phyloP scores from a whole-genome alignment of 2,113 vertebrate species.

The Etia nguti region DNA sequence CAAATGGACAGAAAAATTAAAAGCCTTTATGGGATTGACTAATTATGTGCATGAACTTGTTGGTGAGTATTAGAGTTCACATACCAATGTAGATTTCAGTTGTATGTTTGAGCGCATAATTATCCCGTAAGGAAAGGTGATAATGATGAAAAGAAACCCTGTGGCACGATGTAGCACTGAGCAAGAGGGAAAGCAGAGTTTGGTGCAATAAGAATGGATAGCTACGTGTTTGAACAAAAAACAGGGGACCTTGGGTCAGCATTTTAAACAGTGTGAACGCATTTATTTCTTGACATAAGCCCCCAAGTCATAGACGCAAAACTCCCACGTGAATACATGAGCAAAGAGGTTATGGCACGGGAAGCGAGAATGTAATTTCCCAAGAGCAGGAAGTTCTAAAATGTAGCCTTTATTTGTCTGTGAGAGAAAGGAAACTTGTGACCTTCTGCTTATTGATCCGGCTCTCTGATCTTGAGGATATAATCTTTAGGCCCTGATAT shows the following conservation, averaged over 20 bases:
- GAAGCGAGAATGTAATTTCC: slow-evolving; percentile 15
- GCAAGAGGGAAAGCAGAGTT: background rate
- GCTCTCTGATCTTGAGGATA: background rate
- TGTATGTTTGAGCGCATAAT: background rate
- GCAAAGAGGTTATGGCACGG: background rate
- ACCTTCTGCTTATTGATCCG: slow-evolving; percentile 44
- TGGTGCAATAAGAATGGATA: background rate
- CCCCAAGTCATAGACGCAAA: slow-evolving; percentile 5
- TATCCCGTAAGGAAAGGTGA: background rate
- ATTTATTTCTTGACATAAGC: slow-evolving; percentile 11
- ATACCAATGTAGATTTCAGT: background rate
- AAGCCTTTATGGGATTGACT: background rate
- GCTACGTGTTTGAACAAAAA: background rate
- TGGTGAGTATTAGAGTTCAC: background rate
- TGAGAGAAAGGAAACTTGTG: background rate
- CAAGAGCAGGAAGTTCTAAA: background rate
- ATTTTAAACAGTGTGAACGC: background rate
- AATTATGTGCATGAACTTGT: background rate
- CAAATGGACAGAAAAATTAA: background rate
- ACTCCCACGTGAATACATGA: background rate
- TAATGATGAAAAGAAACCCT: background rate
- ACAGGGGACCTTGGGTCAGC: background rate
- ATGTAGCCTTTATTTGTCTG: slow-evolving; percentile 7
- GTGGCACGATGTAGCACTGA: background rate
- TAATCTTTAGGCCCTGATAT: slow-evolving; percentile 9